These are phyloP conservation scores for Athalia circularis DNA, from an alignment of 2,888 invertebrate genomes.

Conservation along the genomic window DNA sequence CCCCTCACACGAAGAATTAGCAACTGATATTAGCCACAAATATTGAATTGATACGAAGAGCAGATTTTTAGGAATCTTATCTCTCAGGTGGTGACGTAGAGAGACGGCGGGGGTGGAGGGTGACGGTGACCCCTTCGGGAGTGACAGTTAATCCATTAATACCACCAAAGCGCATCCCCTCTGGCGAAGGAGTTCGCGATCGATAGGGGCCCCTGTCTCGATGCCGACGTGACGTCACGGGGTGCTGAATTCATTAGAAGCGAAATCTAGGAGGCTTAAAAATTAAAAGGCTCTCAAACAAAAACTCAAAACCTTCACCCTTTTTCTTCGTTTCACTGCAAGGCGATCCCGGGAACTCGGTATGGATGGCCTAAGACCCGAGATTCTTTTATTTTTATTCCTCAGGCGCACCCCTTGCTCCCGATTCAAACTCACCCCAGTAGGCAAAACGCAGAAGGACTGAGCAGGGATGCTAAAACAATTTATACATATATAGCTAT, in stretches of 20 bases:
- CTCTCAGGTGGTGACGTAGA: not conserved
- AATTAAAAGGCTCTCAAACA: slow-evolving; percentile 71
- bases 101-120: not conserved
- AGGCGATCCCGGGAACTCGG: slow-evolving; percentile 54
- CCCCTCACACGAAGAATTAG: not conserved
- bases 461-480: slow-evolving; percentile 46
- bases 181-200: slow-evolving; percentile 57
- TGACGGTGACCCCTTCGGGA: slow-evolving; percentile 24
- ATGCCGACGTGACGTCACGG: slow-evolving; percentile 61
- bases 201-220: slow-evolving; percentile 56
- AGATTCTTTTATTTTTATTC: not conserved
- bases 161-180: slow-evolving; percentile 62
- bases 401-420: slow-evolving; percentile 5
- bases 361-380: slow-evolving; percentile 41
- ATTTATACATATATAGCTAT: slow-evolving; percentile 37
- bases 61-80: not conserved
- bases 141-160: slow-evolving; percentile 52
- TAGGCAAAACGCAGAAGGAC: slow-evolving; percentile 25
- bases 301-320: slow-evolving; percentile 60
- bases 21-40: not conserved
- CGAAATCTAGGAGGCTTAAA: slow-evolving; percentile 66
- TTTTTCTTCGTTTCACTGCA: slow-evolving; percentile 54
- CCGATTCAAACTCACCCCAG: slow-evolving; percentile 20
- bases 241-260: slow-evolving; percentile 69
- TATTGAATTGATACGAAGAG: no score